Base-by-base conservation (phyloP, 2,888 invertebrate genomes). In the Pristionchus mayeri region DNA sequence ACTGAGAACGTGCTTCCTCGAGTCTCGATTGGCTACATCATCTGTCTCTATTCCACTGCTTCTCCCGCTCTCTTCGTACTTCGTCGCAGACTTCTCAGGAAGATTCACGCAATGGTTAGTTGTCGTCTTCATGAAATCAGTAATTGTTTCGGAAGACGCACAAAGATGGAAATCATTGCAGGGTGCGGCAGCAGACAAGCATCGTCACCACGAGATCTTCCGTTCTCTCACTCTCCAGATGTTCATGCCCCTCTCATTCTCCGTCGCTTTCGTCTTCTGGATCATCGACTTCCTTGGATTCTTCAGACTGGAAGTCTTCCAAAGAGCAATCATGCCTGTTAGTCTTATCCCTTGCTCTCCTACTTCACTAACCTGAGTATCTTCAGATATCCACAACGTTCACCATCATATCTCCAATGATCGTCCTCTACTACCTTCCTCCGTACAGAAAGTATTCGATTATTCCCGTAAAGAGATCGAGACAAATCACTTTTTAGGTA, bases 201-300 rank as follows among this genome's bases (percentile, higher is more conserved):
- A 34, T 3, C n/a, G n/a, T n/a, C 71, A 44, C 24, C 71, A 24
- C 24, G 3, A 24, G 24, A 71, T 71, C 11, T 71, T 71, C 16
- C 71, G 40, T 44, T 71, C 71, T 40, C 71, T 71, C 37, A 71
- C 71, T 3, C 18, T 40, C 21, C 71, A 71, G 40, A 71, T 71
- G 71, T 71, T 40, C 11, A 21, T 71, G 40, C 71, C 71, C 9
- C 24, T 44, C n/a, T 24, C 30, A 40, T 71, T 71, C 71, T 40
- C 40, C n/a, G 40, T 24, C 11, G 71, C 30, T 16, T 71, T 71
- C 21, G 71, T 71, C 0, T 44, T 40, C 40, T 44, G 71, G 40
- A 7, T 71, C n/a, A 7, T 71, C 2, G 71, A 44, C 37, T 71
- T 44, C 40, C 44, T 71, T 7, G 24, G 18, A 3, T 24, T 71